Evolutionary conservation across 2,113 vertebrate genomes (phyloP).

Genomic region (Hoplias malabaricus): DNA sequence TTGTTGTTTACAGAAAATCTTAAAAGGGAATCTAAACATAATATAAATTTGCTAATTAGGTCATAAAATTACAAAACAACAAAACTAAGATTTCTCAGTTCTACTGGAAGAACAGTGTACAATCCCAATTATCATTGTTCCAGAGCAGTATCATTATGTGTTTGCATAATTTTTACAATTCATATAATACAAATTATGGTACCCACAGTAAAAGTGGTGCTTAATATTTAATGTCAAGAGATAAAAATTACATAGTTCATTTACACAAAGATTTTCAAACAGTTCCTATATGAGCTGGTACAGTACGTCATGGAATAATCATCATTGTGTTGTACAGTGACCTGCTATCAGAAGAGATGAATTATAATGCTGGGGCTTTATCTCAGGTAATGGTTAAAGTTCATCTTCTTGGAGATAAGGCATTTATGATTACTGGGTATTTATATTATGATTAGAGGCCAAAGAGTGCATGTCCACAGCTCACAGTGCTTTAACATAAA

Average conservation of each 20-base stretch:
- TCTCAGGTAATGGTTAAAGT: constrained; percentile 26
- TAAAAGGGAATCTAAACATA: too few species aligned
- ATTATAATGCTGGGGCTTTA: background rate
- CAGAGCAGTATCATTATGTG: too few species aligned
- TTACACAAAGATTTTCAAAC: background rate
- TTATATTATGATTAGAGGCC: constrained; percentile 27
- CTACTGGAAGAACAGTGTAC: too few species aligned
- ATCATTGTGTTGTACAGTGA: background rate
- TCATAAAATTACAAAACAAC: too few species aligned
- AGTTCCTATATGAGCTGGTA: background rate
- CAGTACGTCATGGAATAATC: background rate
- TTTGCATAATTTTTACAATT: too few species aligned
- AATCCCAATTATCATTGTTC: too few species aligned
- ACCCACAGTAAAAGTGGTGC: too few species aligned
- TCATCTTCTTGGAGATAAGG: background rate
- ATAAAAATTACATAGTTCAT: background rate
- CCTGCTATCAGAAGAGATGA: background rate
- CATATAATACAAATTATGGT: too few species aligned
- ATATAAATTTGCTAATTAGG: too few species aligned
- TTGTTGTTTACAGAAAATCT: too few species aligned
- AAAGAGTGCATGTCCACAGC: constrained; percentile 19
- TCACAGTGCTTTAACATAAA: background rate
- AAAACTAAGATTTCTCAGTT: too few species aligned
- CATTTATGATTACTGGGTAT: constrained; percentile 35
- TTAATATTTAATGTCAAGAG: background rate